Base-by-base conservation (phyloP, 2,888 invertebrate genomes). In the Isotomurus palustris region DNA sequence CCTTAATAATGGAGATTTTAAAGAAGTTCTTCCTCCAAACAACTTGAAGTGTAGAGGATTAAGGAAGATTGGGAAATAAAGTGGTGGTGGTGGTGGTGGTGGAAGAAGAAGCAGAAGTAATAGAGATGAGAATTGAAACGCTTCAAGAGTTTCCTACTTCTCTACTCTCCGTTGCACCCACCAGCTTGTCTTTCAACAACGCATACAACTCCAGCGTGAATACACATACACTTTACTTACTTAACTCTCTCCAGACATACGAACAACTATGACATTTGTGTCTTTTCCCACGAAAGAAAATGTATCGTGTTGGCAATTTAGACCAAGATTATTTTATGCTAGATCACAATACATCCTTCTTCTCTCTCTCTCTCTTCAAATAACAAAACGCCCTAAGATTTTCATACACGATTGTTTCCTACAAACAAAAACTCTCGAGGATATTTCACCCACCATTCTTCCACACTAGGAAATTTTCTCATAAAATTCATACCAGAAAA, bases 301-400 rank as follows among this genome's bases (percentile, higher is more conserved):
- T 54, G 55, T 53, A 57, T 64, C 57, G 60, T 60, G 60, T 53
- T 58, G 49, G 60, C 60, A 64, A 60, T 64, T 64, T 60, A 57
- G 48, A 60, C 53, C 52, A 64, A 60, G 58, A 64, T 64, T 64
- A 64, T 63, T 63, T 60, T 60, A 57, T 60, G 44, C 24, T 2
- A 41, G 40, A 29, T 53, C 43, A 43, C 43, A 43, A 41, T 43
- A 53, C 29, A 38, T 51, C 38, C 24, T 48, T 27, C n/a, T n/a
- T n/a, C n/a, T n/a, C n/a, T n/a, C n/a, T n/a, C n/a, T n/a, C 24
- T 25, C 36, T 35, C 36, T 49, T 49, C 49, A 29, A 35, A 49
- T 22, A 43, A 43, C 43, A 43, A 43, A 19, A 43, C 24, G 24
- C 43, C 24, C 43, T 43, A 10, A 43, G 24, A 43, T 43, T 43